Percentiles rank a stretch among this genome's conserved stretches.
Evolutionary conservation across 2,888 invertebrate species (phyloP).

Genomic region (Agrotis ipsilon): DNA sequence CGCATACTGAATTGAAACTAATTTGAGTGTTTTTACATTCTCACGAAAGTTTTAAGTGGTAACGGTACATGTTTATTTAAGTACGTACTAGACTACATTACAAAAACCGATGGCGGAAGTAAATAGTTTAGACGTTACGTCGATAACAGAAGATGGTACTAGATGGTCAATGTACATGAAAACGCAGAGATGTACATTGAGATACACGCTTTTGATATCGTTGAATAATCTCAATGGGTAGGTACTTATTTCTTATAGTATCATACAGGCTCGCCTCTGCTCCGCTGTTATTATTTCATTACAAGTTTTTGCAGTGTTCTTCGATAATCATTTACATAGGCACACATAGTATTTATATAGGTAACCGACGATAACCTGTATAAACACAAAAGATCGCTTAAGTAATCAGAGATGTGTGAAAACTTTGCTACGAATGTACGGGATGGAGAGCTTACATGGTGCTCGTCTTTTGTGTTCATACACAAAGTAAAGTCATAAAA

Average conservation of each 20-base stretch:
- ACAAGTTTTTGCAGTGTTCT: constrained; percentile 54
- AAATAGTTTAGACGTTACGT: constrained; percentile 74
- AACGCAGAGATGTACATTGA: constrained; percentile 38
- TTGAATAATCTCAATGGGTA: constrained; percentile 55
- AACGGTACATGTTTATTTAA: constrained; percentile 74
- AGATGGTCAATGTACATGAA: constrained; percentile 54
- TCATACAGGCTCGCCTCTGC: constrained; percentile 47
- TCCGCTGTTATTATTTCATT: constrained; percentile 63
- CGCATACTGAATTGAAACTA: constrained; percentile 67
- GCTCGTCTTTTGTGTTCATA: background rate
- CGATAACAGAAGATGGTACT: constrained; percentile 74
- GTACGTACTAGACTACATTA: constrained; percentile 67
- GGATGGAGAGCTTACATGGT: background rate
- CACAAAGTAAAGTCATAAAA: constrained; percentile 2
- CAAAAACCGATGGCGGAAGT: constrained; percentile 75
- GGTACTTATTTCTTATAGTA: constrained; percentile 58
- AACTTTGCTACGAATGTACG: constrained; percentile 3
- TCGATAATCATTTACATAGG: constrained; percentile 42
- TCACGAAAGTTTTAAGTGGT: constrained; percentile 76
- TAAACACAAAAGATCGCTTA: constrained; percentile 14
- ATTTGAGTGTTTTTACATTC: constrained; percentile 71
- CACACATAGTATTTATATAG: constrained; percentile 32
- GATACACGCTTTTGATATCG: constrained; percentile 49
- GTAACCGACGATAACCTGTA: constrained; percentile 19
- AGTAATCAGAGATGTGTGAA: constrained; percentile 17